These are phyloP conservation scores for Cryptotermes secundus DNA, from an alignment of 1,140 invertebrate genomes.

Conservation along the genomic window DNA sequence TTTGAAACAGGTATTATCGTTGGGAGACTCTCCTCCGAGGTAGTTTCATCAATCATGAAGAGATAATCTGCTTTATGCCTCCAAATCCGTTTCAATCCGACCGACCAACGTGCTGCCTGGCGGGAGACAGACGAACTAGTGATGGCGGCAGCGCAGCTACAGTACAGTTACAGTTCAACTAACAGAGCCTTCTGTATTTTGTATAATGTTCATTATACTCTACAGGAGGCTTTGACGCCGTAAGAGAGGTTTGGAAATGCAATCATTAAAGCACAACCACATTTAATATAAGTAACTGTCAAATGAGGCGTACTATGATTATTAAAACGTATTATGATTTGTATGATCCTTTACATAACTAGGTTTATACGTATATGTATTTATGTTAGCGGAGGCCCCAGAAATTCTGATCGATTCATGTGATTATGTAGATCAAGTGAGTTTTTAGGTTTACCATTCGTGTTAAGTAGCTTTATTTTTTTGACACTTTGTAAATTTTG, in stretches of 20 bases:
- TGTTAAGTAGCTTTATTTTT: no score
- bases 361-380: background rate
- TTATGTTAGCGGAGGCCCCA: background rate
- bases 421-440: background rate
- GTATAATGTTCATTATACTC: background rate
- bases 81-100: constrained; percentile 45
- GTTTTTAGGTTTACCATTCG: no score
- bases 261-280: background rate
- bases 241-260: constrained; percentile 3
- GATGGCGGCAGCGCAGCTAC: background rate
- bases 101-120: constrained; percentile 16
- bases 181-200: background rate
- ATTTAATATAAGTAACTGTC: background rate
- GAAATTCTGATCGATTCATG: background rate
- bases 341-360: background rate
- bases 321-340: constrained; percentile 21
- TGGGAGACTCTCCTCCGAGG: constrained; percentile 36
- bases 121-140: background rate
- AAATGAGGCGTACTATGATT: constrained; percentile 7
- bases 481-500: no score
- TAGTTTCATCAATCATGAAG: constrained; percentile 61
- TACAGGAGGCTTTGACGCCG: background rate
- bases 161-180: constrained; percentile 18
- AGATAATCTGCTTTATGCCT: constrained; percentile 62
- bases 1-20: background rate